These are phyloP conservation scores for Hylyphantes graminicola DNA, from an alignment of 1,140 invertebrate species.

Conservation along the genomic window DNA sequence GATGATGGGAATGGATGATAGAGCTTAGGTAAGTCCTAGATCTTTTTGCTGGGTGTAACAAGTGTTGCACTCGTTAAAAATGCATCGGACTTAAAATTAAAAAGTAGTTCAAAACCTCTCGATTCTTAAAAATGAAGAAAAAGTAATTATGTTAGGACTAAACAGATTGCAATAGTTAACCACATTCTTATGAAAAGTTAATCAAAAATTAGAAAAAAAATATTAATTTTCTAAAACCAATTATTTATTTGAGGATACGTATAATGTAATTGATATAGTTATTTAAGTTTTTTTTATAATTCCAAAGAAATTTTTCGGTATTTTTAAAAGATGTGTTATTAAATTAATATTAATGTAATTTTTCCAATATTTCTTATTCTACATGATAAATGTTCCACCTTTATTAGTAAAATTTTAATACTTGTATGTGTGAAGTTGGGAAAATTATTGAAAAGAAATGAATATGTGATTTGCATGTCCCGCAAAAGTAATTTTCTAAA, in stretches of 20 bases:
- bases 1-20: constrained; percentile 33
- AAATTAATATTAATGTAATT: too few species aligned
- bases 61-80: constrained; percentile 19
- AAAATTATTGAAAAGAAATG: too few species aligned
- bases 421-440: too few species aligned
- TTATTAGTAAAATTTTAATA: too few species aligned
- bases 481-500: too few species aligned
- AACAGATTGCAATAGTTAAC: constrained; percentile 11
- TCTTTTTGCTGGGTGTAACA: constrained; percentile 27
- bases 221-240: neutral
- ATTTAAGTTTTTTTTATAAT: too few species aligned
- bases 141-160: constrained; percentile 2
- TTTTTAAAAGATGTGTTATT: too few species aligned
- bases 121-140: neutral
- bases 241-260: neutral
- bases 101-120: neutral
- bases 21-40: constrained; percentile 38
- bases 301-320: too few species aligned
- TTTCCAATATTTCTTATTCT: too few species aligned
- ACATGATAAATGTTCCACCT: too few species aligned
- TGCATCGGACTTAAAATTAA: neutral
- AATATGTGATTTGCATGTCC: too few species aligned
- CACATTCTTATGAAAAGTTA: neutral
- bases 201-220: neutral
- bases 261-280: neutral